Conservation (phyloP, 2,113 vertebrate species). For the Sylvicapra grimmia region DNA sequence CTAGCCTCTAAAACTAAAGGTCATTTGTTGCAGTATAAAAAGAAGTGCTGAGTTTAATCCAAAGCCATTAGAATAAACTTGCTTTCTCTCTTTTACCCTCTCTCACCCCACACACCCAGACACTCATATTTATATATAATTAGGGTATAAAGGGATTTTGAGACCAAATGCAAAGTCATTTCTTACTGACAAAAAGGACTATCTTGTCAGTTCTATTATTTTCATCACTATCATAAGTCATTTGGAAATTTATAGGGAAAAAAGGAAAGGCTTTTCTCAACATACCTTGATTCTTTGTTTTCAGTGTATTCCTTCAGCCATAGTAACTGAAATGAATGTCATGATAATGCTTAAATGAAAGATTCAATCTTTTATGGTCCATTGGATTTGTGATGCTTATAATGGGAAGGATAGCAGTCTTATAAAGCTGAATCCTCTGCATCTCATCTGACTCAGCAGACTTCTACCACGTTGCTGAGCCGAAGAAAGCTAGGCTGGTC, state of each 20-base stretch:
- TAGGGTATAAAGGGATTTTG: background rate
- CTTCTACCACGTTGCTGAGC: slow-evolving; percentile 38
- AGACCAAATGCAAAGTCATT: background rate
- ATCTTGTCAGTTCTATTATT: background rate
- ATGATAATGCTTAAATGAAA: slow-evolving; percentile 57
- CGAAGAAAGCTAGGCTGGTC: background rate
- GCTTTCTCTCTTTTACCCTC: background rate
- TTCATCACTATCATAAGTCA: background rate
- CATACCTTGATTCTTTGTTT: slow-evolving; percentile 41
- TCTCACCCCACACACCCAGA: background rate
- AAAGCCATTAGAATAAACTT: background rate
- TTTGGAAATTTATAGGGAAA: slow-evolving; percentile 43
- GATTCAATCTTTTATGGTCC: slow-evolving; percentile 42
- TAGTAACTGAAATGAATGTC: slow-evolving; percentile 60
- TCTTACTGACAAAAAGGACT: background rate
- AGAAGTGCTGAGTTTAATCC: background rate
- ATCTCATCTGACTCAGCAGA: slow-evolving; percentile 48
- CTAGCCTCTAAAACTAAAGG: background rate
- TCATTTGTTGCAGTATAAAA: background rate
- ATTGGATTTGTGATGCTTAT: slow-evolving; percentile 45
- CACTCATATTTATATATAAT: background rate
- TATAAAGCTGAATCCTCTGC: slow-evolving; percentile 40
- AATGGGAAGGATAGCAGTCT: slow-evolving; percentile 13
- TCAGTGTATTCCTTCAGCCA: slow-evolving; percentile 21
- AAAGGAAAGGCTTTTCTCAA: slow-evolving; percentile 28